Evolutionary conservation across 2,888 invertebrate genomes (phyloP).

Genomic region (Ochropleura leucogaster): DNA sequence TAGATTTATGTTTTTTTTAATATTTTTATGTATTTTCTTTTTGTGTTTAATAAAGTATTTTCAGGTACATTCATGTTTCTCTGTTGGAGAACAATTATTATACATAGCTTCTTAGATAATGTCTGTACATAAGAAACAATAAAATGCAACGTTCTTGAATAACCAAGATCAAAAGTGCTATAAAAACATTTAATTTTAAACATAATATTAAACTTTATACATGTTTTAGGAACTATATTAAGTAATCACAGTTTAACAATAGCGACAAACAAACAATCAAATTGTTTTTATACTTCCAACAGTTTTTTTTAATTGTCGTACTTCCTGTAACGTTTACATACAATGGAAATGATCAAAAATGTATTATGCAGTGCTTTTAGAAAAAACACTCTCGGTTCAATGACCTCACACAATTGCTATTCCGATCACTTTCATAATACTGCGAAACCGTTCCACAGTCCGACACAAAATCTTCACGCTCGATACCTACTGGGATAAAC

Average conservation of each 20-base stretch:
- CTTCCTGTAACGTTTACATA: neutral
- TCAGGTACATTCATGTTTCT: neutral
- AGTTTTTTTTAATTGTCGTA: neutral
- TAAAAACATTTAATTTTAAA: neutral
- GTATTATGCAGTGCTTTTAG: neutral
- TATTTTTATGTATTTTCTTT: no score
- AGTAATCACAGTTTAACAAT: conserved; percentile 16
- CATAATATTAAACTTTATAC: neutral
- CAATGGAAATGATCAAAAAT: neutral
- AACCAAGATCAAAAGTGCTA: neutral
- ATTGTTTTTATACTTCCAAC: neutral
- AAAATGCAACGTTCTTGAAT: neutral
- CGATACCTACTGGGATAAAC: neutral
- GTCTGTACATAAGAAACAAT: neutral
- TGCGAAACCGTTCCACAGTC: conserved; percentile 21
- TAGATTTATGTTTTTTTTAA: conserved; percentile 1
- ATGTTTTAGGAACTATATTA: conserved; percentile 29
- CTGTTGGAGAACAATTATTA: neutral
- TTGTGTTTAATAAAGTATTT: neutral
- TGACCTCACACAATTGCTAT: conserved; percentile 41
- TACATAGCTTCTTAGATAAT: neutral
- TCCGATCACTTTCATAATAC: conserved; percentile 55
- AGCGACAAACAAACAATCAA: neutral
- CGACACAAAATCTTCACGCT: conserved; percentile 22
- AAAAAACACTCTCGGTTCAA: conserved; percentile 13